Percentiles rank a stretch among this genome's conserved stretches.
These are phyloP conservation scores for Ceratotherium simum DNA, from an alignment of 2,113 vertebrate species.

Conservation along the genomic window DNA sequence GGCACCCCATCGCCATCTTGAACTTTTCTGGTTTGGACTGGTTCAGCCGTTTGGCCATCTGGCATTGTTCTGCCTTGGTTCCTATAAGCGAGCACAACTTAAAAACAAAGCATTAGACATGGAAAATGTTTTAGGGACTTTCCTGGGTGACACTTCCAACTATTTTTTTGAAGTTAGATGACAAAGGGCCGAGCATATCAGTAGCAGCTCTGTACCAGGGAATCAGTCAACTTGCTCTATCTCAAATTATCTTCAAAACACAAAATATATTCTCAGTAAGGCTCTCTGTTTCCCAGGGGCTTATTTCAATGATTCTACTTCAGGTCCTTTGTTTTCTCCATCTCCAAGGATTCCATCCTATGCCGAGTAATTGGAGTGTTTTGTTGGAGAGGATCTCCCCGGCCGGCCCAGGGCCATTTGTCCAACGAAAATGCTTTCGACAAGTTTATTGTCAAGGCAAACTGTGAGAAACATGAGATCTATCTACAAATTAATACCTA, in stretches of 20 bases:
- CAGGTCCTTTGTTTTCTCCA: not conserved
- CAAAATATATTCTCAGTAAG: not conserved
- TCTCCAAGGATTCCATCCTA: not conserved
- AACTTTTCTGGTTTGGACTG: too few relatives aligned
- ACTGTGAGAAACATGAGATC: not conserved
- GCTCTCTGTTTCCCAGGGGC: not conserved
- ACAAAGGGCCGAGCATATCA: not conserved
- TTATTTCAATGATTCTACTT: slow-evolving; percentile 29
- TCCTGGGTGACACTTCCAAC: too few relatives aligned
- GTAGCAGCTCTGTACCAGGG: not conserved
- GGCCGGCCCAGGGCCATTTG: not conserved
- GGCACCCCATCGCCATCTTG: too few relatives aligned
- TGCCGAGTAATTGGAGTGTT: not conserved
- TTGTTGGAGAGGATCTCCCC: not conserved
- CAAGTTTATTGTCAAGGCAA: slow-evolving; percentile 36
- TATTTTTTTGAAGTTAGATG: not conserved
- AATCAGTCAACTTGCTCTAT: not conserved
- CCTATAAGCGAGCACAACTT: too few relatives aligned
- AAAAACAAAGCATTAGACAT: too few relatives aligned
- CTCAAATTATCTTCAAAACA: slow-evolving; percentile 34
- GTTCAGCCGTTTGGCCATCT: too few relatives aligned
- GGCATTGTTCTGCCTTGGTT: too few relatives aligned
- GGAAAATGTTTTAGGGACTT: too few relatives aligned
- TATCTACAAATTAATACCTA: not conserved
- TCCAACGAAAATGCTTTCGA: slow-evolving; percentile 25